Conservation (phyloP, 2,888 invertebrate genomes). For the Spilarctia lutea region DNA sequence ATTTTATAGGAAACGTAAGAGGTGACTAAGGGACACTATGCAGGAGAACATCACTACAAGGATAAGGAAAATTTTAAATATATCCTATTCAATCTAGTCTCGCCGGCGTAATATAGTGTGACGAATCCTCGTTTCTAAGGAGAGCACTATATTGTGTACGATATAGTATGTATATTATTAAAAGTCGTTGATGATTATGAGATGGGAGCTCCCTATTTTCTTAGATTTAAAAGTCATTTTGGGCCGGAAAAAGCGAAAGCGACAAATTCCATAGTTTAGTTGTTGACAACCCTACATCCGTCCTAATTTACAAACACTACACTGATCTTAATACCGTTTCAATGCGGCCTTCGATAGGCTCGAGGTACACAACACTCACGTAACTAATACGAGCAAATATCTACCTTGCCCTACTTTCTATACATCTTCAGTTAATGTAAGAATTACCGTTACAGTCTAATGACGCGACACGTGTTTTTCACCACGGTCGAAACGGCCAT, state of each 20-base stretch:
- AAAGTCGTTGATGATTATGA: too few relatives aligned
- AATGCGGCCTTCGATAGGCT: neutral
- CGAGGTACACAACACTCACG: neutral
- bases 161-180: too few relatives aligned
- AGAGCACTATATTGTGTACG: too few relatives aligned
- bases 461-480: constrained; percentile 25
- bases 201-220: neutral
- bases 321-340: neutral
- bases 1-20: too few relatives aligned
- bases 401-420: constrained; percentile 3
- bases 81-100: too few relatives aligned
- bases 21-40: too few relatives aligned
- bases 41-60: too few relatives aligned
- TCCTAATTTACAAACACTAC: neutral
- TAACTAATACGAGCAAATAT: neutral
- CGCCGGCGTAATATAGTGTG: too few relatives aligned
- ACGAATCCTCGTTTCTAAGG: too few relatives aligned
- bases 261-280: neutral
- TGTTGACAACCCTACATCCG: neutral
- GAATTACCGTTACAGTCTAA: neutral
- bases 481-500: constrained; percentile 23
- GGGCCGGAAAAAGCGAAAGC: neutral
- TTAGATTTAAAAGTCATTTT: neutral
- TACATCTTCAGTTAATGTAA: neutral
- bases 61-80: too few relatives aligned